Evolutionary conservation across 1,140 invertebrate species (phyloP).

Genomic region (Drosophila sulfurigaster): DNA sequence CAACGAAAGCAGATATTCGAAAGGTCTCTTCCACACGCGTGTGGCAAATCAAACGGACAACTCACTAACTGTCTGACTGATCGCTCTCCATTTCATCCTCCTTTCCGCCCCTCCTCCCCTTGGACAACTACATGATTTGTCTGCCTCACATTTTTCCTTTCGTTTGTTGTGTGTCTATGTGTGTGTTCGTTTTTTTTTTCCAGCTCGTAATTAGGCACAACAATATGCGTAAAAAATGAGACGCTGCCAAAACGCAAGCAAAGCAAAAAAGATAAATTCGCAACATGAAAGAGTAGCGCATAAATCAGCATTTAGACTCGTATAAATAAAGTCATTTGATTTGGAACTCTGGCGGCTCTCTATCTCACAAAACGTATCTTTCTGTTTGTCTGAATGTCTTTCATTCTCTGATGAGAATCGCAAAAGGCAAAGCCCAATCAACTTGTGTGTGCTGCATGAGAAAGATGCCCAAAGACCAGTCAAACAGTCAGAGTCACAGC

Average conservation of each 20-base stretch:
- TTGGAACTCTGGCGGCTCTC: slow-evolving; percentile 45
- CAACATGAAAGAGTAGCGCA: slow-evolving; percentile 73
- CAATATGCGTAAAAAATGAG: slow-evolving; percentile 62
- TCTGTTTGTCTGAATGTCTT: slow-evolving; percentile 2
- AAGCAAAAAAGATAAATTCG: slow-evolving; percentile 54
- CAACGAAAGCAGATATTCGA: slow-evolving; percentile 54
- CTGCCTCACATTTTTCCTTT: slow-evolving; percentile 7
- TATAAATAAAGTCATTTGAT: slow-evolving; percentile 79
- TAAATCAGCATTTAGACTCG: slow-evolving; percentile 67
- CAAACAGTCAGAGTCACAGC: background rate
- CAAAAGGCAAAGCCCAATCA: slow-evolving; percentile 71
- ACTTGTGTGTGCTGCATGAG: slow-evolving; percentile 49
- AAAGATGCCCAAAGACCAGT: slow-evolving; percentile 49
- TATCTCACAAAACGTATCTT: background rate
- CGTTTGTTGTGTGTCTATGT: slow-evolving; percentile 20
- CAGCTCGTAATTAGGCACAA: slow-evolving; percentile 65
- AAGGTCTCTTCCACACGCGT: slow-evolving; percentile 75
- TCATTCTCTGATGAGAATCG: slow-evolving; percentile 27
- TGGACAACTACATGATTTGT: slow-evolving; percentile 15
- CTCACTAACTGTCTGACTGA: slow-evolving; percentile 49
- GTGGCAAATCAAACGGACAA: slow-evolving; percentile 78
- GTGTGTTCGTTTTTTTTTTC: slow-evolving; percentile 47
- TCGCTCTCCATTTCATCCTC: slow-evolving; percentile 13
- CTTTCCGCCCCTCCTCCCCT: slow-evolving; percentile 18
- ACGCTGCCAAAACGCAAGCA: slow-evolving; percentile 36